A percentile compares a stretch with the other conserved stretches of the same genome.
Conservation (phyloP, 2,797 vertebrate species). For the Rachycentron canadum region DNA sequence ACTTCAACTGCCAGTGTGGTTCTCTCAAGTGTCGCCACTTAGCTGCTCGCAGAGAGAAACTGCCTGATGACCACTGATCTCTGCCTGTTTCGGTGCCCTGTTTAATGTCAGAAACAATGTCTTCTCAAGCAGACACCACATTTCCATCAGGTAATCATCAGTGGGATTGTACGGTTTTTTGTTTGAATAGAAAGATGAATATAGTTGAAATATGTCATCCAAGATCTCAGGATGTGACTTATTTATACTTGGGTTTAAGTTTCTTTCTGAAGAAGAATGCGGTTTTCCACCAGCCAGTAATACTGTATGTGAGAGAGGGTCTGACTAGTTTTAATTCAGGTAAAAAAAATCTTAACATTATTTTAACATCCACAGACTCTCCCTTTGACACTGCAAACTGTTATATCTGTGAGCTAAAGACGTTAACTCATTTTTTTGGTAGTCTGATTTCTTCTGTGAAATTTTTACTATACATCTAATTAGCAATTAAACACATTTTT, state of each 20-base stretch:
- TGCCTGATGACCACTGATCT: slow-evolving; percentile 55
- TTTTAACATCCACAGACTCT: slow-evolving; percentile 23
- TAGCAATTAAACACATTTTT: slow-evolving; percentile 58
- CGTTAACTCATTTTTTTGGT: slow-evolving; percentile 24
- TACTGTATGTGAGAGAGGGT: background rate
- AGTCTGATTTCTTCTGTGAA: slow-evolving; percentile 31
- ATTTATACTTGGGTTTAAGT: slow-evolving; percentile 28
- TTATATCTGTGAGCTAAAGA: slow-evolving; percentile 27
- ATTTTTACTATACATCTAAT: slow-evolving; percentile 43
- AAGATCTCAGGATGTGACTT: slow-evolving; percentile 11
- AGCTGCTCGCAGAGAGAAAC: slow-evolving; percentile 74
- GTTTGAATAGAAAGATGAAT: background rate
- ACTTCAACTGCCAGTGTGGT: slow-evolving; percentile 93
- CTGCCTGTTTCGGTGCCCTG: background rate
- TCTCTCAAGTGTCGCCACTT: slow-evolving; percentile 92
- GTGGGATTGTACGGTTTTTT: background rate
- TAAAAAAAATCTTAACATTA: slow-evolving; percentile 1
- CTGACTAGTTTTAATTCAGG: slow-evolving; percentile 14
- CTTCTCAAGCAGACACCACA: background rate
- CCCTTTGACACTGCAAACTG: slow-evolving; percentile 20
- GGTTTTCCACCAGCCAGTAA: slow-evolving; percentile 9
- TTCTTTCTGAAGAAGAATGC: slow-evolving; percentile 9
- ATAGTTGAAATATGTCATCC: background rate
- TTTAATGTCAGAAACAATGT: slow-evolving; percentile 19
- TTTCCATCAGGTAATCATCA: background rate